Evolutionary conservation across 2,888 invertebrate species (phyloP), one percentile per base, ranked within the genome.

Genomic region (Ariolimax columbianus): DNA sequence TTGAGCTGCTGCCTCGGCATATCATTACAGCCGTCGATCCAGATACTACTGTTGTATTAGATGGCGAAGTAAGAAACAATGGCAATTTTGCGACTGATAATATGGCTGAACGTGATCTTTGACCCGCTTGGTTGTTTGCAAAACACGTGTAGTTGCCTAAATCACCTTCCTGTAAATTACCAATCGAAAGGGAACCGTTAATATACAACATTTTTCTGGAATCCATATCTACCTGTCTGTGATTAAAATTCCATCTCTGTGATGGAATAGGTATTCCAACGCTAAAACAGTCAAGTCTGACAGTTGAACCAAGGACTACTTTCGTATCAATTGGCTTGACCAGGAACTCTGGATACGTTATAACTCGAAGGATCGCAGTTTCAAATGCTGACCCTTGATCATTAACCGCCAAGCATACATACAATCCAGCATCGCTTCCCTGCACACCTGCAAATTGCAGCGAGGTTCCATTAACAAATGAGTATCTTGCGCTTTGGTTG

Each of bases 121-220:
- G 75, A 30, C 86, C 86, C 19, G 84, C 86, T 47, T 82, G 84
- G 40, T 86, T 86, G 7, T 36, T 63, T 4, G 86, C 86, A 63
- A 78, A 30, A 36, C 86, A 86, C 11, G 84, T 86, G 79, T 86
- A 86, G 40, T 36, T 63, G 9, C 86, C 86, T 9, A 84, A 43
- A 55, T 86, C 82, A 38, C 55, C 38, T 70, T 38, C 23, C 30
- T 68, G 66, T n/a, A 86, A 47, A 33, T 77, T 19, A 19, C 40
- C 26, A 63, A 86, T 86, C 51, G 55, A 33, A 36, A 86, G 66
- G 11, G 86, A 81, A 47, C 79, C 82, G 51, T 86, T 84, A 17
- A 9, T 26, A 30, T 73, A 70, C 23, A 70, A n/a, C 0, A 4
- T 38, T 26, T 70, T 79, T n/a, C 84, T 40, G 11, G 72, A 43